Conservation (phyloP, 2,113 vertebrate species). For the Tupaia chinensis region DNA sequence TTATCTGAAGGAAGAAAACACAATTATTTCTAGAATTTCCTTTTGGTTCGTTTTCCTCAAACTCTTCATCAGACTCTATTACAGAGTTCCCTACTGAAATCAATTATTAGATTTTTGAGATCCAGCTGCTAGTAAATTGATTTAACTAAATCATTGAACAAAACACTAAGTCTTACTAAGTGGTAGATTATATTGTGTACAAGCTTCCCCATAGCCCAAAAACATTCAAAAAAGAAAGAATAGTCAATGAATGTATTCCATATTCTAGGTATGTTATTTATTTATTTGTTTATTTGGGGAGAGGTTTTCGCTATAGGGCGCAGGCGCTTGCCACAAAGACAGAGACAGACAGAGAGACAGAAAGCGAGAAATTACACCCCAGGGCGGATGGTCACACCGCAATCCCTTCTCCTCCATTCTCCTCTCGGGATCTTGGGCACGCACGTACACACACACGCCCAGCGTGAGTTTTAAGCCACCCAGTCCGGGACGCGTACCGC, state of each 20-base stretch:
- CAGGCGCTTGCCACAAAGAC: too few relatives aligned
- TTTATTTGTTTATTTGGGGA: too few relatives aligned
- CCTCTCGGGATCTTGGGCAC: too few relatives aligned
- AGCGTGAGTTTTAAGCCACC: too few relatives aligned
- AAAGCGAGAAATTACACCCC: too few relatives aligned
- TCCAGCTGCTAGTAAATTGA: not conserved
- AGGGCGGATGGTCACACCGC: too few relatives aligned
- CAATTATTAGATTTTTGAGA: slow-evolving; percentile 36
- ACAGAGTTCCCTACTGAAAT: not conserved
- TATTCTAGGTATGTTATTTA: not conserved
- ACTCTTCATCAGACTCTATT: not conserved
- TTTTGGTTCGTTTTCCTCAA: too few relatives aligned
- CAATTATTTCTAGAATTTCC: slow-evolving; percentile 6
- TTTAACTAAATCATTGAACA: not conserved
- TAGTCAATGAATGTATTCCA: not conserved
- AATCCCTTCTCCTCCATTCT: too few relatives aligned
- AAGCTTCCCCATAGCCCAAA: not conserved
- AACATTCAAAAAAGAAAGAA: not conserved
- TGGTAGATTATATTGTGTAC: not conserved
- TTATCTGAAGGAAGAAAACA: slow-evolving; percentile 25
- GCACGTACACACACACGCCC: too few relatives aligned
- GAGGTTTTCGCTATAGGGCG: too few relatives aligned
- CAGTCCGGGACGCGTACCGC: too few relatives aligned
- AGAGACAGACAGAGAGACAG: too few relatives aligned
- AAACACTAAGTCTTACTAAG: not conserved